Evolutionary conservation across 2,797 vertebrate genomes (phyloP).

Genomic region (Platalea minor): DNA sequence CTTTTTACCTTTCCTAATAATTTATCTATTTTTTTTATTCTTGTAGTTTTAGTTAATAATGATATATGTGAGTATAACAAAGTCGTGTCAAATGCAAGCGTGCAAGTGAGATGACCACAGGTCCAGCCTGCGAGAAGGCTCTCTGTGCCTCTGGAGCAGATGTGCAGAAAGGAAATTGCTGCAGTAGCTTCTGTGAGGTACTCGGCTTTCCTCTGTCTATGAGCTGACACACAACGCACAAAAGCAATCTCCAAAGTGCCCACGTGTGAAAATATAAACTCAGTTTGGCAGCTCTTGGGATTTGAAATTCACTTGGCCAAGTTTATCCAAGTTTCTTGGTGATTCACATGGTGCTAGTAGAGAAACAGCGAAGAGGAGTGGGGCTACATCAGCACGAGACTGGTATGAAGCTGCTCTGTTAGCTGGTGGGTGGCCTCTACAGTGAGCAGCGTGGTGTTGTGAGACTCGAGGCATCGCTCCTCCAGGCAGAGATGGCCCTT

Average conservation of each 20-base stretch:
- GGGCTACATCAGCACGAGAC: not conserved
- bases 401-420: not conserved
- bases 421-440: not conserved
- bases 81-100: not conserved
- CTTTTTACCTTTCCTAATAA: not conserved
- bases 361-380: not conserved
- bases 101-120: not conserved
- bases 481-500: not conserved
- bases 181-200: not conserved
- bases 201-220: not conserved
- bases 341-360: not conserved
- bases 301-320: not conserved
- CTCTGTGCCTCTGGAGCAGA: not conserved
- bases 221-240: not conserved
- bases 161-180: not conserved
- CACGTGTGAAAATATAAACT: not conserved
- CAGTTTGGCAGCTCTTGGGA: not conserved
- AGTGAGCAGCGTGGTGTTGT: fast-evolving
- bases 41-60: not conserved
- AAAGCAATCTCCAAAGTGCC: not conserved
- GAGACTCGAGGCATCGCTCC: not conserved
- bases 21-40: not conserved
- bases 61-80: not conserved
- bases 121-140: not conserved
- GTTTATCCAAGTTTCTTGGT: not conserved